Percentiles rank a stretch among this genome's conserved stretches.
These are phyloP conservation scores for Calyptomena viridis DNA, from an alignment of 2,113 vertebrate genomes.

Conservation along the genomic window DNA sequence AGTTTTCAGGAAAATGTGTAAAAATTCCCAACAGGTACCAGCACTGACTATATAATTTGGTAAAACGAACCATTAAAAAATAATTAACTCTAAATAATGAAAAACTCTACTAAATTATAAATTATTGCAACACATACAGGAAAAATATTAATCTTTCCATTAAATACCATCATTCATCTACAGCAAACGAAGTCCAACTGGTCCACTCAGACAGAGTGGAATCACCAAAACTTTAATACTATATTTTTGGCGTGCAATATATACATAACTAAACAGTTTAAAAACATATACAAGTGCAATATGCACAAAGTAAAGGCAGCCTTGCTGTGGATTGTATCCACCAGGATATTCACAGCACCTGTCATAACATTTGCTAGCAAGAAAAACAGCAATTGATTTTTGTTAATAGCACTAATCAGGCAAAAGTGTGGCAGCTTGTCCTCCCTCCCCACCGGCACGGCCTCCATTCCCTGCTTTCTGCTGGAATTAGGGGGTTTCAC, in stretches of 20 bases:
- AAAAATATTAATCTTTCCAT: background rate
- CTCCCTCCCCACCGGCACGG: background rate
- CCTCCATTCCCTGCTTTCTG: background rate
- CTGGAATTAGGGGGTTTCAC: background rate
- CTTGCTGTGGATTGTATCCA: conserved; percentile 84
- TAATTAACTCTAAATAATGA: background rate
- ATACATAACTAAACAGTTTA: conserved; percentile 80
- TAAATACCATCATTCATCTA: background rate
- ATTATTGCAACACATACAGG: background rate
- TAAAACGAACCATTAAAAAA: background rate
- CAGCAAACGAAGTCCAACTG: background rate
- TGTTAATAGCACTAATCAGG: conserved; percentile 87
- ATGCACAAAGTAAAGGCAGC: conserved; percentile 72
- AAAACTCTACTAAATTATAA: background rate
- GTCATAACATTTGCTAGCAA: conserved; percentile 90
- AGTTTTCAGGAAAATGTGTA: background rate
- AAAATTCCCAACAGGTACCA: background rate
- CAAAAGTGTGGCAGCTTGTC: conserved; percentile 62
- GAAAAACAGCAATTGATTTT: conserved; percentile 91
- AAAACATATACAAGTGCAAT: conserved; percentile 87
- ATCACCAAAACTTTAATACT: conserved; percentile 89
- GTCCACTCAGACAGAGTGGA: background rate
- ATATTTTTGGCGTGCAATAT: conserved; percentile 81
- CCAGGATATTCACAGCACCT: conserved; percentile 82
- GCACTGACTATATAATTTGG: background rate